phyloP scores from a whole-genome alignment of 1,140 invertebrate species.

The Monomorium pharaonis region DNA sequence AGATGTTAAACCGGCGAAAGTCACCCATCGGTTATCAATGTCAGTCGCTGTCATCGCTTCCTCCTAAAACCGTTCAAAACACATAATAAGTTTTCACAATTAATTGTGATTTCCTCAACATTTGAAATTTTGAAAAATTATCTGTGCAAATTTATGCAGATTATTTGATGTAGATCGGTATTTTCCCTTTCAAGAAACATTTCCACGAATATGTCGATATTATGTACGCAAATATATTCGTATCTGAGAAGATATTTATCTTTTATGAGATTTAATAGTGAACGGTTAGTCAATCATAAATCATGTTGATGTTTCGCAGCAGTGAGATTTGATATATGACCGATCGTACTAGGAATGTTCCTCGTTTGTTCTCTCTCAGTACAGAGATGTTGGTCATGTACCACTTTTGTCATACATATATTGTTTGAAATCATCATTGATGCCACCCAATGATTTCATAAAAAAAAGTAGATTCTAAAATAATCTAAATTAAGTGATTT shows the following conservation, averaged over 20 bases:
- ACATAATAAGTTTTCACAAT: background rate
- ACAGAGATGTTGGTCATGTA: constrained; percentile 25
- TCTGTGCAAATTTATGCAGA: background rate
- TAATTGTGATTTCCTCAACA: background rate
- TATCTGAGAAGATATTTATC: background rate
- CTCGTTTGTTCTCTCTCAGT: constrained; percentile 31
- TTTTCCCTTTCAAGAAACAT: background rate
- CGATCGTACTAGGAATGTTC: constrained; percentile 37
- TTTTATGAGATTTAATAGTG: constrained; percentile 9
- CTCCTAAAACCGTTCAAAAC: background rate
- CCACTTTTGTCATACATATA: constrained; percentile 8
- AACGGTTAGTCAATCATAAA: background rate
- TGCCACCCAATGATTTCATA: background rate
- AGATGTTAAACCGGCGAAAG: constrained; percentile 39
- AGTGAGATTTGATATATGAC: constrained; percentile 60
- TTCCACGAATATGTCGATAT: background rate
- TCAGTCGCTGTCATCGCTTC: constrained; percentile 23
- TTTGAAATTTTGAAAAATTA: background rate
- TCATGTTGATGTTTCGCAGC: constrained; percentile 58
- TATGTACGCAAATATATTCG: background rate
- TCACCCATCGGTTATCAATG: constrained; percentile 35
- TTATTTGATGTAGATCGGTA: background rate
- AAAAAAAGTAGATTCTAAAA: background rate
- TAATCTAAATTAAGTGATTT: background rate
- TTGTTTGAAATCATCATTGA: background rate